These are phyloP conservation scores for Enteromius fasciolatus DNA, from an alignment of 2,797 vertebrate species.

Conservation along the genomic window DNA sequence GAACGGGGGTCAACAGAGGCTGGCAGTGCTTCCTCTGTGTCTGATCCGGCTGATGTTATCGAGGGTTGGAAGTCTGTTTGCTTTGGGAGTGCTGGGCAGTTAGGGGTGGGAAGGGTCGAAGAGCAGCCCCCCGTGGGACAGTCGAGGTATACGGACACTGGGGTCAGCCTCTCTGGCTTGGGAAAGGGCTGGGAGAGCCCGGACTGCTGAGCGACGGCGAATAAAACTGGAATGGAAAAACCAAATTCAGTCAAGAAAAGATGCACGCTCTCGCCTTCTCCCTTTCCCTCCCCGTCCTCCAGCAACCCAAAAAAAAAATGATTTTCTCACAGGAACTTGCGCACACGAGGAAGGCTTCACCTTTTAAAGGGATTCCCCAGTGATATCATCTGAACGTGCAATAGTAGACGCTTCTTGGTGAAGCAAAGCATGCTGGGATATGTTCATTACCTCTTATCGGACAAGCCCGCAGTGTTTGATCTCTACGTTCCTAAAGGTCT, in stretches of 20 bases:
- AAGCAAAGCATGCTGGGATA: conserved; percentile 23
- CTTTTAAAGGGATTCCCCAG: conserved; percentile 41
- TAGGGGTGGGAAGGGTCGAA: conserved; percentile 71
- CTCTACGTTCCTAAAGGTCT: conserved; percentile 16
- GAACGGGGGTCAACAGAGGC: conserved; percentile 65
- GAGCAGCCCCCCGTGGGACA: conserved; percentile 64
- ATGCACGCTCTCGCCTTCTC: conserved; percentile 53
- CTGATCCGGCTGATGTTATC: conserved; percentile 71
- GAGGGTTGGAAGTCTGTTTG: conserved; percentile 70
- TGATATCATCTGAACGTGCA: conserved; percentile 18
- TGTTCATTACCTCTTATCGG: conserved; percentile 16
- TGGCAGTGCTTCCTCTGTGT: conserved; percentile 61
- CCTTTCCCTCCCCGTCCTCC: conserved; percentile 62
- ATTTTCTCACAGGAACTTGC: conserved; percentile 77
- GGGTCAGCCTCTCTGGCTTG: conserved; percentile 76
- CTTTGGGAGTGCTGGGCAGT: conserved; percentile 67
- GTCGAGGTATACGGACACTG: conserved; percentile 72
- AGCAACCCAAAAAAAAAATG: conserved; percentile 55
- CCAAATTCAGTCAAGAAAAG: conserved; percentile 51
- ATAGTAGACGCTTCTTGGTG: neutral
- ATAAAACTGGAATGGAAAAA: conserved; percentile 83
- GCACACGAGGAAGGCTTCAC: conserved; percentile 34
- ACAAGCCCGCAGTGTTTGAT: neutral
- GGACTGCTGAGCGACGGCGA: conserved; percentile 58
- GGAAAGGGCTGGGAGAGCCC: conserved; percentile 71